Base-by-base conservation (phyloP, 2,888 invertebrate species). In the Odontocolon sp. region DNA sequence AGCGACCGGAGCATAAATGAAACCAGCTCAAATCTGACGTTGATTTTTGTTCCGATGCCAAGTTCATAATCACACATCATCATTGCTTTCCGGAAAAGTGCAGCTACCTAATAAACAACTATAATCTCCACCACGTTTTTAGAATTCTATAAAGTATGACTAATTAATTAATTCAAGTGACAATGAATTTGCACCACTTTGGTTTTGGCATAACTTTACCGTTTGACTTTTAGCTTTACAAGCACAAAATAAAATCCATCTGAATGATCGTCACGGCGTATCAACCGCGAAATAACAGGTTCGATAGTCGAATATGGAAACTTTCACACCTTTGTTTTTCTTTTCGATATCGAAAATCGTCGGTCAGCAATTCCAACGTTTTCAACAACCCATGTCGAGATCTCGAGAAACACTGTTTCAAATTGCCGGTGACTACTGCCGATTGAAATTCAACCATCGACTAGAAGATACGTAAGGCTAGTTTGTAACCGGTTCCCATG, bases 261-360 rank as follows among this genome's bases (percentile, higher is more conserved):
- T 42, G 18, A n/a, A 47, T 47, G 26, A 21, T 2, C 21, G 18
- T 1, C 42, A 70, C 42, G 33, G 14, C 42, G 33, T 68, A 50
- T 74, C 50, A 66, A n/a, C n/a, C n/a, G n/a, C n/a, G n/a, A n/a
- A n/a, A n/a, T 76, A 76, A 61, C n/a, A n/a, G n/a, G n/a, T 61
- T 54, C 42, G 70, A 76, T 76, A 76, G 63, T 66, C 75, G 59
- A 76, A 66, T 70, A 54, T 42, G 52, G 59, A 66, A 76, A 70
- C 52, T 61, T 76, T 75, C 70, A 64, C 75, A 76, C 75, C 52
- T 66, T 45, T 33, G 33, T 26, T 52, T 57, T 16, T 47, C 50
- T 47, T 59, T 6, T 47, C n/a, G 47, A 64, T 26, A 36, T 14
- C 42, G 16, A 59, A 50, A 47, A 21, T 23, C 36, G 18, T 71